Percentiles rank a stretch among this genome's conserved stretches.
These are phyloP conservation scores for Drosophila setosimentum DNA, from an alignment of 2,888 invertebrate species.

Conservation along the genomic window DNA sequence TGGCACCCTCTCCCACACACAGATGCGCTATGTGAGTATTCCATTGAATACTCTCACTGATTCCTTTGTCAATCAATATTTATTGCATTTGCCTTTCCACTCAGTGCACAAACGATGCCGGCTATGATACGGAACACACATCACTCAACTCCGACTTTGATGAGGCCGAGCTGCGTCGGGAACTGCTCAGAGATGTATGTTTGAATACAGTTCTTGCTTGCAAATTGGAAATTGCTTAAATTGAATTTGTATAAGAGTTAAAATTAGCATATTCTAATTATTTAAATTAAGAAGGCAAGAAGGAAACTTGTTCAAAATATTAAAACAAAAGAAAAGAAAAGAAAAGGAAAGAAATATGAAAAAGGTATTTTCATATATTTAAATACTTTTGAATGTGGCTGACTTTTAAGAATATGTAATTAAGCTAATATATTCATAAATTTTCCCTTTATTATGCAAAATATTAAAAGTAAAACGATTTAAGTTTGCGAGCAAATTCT, in stretches of 20 bases:
- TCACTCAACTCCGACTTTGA: constrained; percentile 92
- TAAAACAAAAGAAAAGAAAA: too few relatives aligned
- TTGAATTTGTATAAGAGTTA: background rate
- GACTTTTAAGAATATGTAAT: background rate
- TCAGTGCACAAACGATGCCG: constrained; percentile 86
- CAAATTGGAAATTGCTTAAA: background rate
- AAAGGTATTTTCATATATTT: background rate
- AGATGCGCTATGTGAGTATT: constrained; percentile 79
- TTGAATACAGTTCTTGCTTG: background rate
- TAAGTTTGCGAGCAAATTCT: background rate
- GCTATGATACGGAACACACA: constrained; percentile 92
- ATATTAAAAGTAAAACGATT: background rate
- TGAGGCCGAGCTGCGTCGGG: constrained; percentile 91
- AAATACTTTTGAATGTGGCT: background rate
- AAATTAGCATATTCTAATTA: background rate
- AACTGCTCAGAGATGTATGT: constrained; percentile 93
- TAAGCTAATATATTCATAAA: background rate
- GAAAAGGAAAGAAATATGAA: too few relatives aligned
- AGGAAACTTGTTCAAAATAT: too few relatives aligned
- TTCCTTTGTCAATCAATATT: background rate
- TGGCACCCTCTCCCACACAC: constrained; percentile 87
- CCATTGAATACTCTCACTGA: background rate
- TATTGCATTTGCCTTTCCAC: constrained; percentile 9
- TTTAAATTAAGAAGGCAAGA: too few relatives aligned
- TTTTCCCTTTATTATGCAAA: background rate